phyloP scores from a whole-genome alignment of 2,888 invertebrate genomes.

The Drosophila algonquin region DNA sequence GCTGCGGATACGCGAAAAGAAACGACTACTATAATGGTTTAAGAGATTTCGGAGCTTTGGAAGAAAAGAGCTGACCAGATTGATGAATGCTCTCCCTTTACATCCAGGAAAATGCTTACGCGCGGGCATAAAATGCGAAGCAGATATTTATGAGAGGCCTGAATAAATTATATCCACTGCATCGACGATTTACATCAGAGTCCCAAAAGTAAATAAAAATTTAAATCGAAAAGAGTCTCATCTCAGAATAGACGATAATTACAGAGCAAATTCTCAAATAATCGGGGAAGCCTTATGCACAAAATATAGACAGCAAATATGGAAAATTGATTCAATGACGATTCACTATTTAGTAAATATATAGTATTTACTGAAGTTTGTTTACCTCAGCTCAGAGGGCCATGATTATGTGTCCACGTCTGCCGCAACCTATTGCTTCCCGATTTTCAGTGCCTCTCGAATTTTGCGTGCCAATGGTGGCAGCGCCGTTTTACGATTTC shows the following conservation, averaged over 20 bases:
- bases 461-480: not conserved
- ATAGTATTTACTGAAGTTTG: conserved; percentile 16
- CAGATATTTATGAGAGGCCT: conserved; percentile 40
- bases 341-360: conserved; percentile 3
- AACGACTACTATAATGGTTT: conserved; percentile 27
- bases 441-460: conserved; percentile 1
- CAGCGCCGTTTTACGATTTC: not conserved
- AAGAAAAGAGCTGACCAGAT: conserved; percentile 32
- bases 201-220: conserved; percentile 14
- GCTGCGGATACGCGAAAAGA: conserved; percentile 30
- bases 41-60: not conserved
- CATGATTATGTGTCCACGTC: conserved; percentile 8
- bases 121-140: conserved; percentile 6
- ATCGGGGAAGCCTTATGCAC: conserved; percentile 3
- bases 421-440: conserved; percentile 3
- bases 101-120: conserved; percentile 4
- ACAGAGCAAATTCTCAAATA: conserved; percentile 1
- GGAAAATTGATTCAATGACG: conserved; percentile 9
- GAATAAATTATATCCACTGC: conserved; percentile 43
- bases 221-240: not conserved
- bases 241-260: conserved; percentile 18
- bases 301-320: not conserved
- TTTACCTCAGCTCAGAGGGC: conserved; percentile 31
- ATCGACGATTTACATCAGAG: conserved; percentile 4
- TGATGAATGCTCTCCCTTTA: conserved; percentile 31